Base-by-base conservation (phyloP, 2,888 invertebrate genomes). In the Lithophane ornitopus region DNA sequence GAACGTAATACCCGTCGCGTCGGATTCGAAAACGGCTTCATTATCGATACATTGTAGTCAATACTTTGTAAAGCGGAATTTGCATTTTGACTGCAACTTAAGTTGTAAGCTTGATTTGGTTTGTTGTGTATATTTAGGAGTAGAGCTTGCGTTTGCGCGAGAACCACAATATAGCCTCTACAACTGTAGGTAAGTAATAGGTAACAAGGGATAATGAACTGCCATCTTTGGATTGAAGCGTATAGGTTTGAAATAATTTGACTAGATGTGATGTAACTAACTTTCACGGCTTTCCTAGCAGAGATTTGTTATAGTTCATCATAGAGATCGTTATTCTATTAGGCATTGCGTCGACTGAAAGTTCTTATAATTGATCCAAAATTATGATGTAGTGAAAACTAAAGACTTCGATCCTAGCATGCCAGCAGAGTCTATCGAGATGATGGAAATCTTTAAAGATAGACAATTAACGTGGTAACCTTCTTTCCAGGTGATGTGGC, bases 401-500 rank as follows among this genome's bases (percentile, higher is more conserved):
- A 8, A 4, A 65, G 63, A 44, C 3, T 14, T 26, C 14, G 26
- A n/a, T 54, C 4, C 54, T 54, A 54, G 52, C n/a, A 54, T n/a
- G 26, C 26, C 7, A 56, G 26, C 14, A 26, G n/a, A 26, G 14
- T 26, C 14, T 56, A 26, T 14, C 14, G 26, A 56, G 56, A 56
- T 26, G 54, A n/a, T 4, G 54, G n/a, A 56, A 14, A 16, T 26
- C 7, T 58, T 28, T 58, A 19, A 9, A 28, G 58, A 28, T 62
- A 41, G 41, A 62, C 3, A 19, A 52, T 19, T 49, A 26, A 76
- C n/a, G 12, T 52, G 0, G 0, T 2, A 0, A 34, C 61, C 0
- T 65, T 65, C 0, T 62, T 70, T 63, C 28, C 92, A 95, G 95
- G 94, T 94, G 90, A 95, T 96, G 95, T 95, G 95, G 96, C 88